Percentiles rank a stretch among this genome's conserved stretches.
These are phyloP conservation scores for Notolepis coatsorum DNA, from an alignment of 2,797 vertebrate genomes.

Conservation along the genomic window DNA sequence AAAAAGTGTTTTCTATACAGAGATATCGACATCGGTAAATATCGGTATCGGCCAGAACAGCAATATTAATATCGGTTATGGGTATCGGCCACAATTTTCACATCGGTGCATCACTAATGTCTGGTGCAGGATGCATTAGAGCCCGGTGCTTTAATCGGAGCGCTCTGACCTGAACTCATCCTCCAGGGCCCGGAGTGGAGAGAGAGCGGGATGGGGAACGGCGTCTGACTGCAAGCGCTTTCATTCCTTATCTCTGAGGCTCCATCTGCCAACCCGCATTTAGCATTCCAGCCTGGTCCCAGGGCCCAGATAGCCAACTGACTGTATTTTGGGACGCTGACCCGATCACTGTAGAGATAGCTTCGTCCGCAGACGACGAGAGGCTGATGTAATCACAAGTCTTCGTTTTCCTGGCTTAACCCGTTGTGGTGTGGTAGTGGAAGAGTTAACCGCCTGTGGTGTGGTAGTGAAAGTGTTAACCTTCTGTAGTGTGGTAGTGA, in stretches of 20 bases:
- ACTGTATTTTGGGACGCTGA: conserved; percentile 60
- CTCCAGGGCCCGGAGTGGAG: conserved; percentile 33
- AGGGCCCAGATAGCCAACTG: conserved; percentile 40
- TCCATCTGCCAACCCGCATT: conserved; percentile 55
- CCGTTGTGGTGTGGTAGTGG: too few relatives aligned
- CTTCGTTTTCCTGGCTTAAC: conserved; percentile 17
- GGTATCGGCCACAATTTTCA: too few relatives aligned
- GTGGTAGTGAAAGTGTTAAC: too few relatives aligned
- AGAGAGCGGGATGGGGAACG: conserved; percentile 6
- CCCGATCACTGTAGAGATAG: conserved; percentile 34
- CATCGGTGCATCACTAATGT: too few relatives aligned
- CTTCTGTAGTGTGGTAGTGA: too few relatives aligned
- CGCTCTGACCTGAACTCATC: conserved; percentile 29
- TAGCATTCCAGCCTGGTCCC: conserved; percentile 58
- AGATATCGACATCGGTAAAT: too few relatives aligned
- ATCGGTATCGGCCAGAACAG: too few relatives aligned
- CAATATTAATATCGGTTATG: too few relatives aligned
- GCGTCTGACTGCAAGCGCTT: conserved; percentile 32
- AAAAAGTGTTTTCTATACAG: too few relatives aligned
- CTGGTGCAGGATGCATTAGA: conserved; percentile 10
- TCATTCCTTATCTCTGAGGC: conserved; percentile 59
- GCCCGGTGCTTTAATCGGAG: conserved; percentile 46
- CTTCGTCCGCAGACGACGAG: conserved; percentile 35
- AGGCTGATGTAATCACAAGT: conserved; percentile 21
- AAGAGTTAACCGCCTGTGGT: too few relatives aligned